Conservation (phyloP, 1,140 invertebrate species). For the Idris sp. region DNA sequence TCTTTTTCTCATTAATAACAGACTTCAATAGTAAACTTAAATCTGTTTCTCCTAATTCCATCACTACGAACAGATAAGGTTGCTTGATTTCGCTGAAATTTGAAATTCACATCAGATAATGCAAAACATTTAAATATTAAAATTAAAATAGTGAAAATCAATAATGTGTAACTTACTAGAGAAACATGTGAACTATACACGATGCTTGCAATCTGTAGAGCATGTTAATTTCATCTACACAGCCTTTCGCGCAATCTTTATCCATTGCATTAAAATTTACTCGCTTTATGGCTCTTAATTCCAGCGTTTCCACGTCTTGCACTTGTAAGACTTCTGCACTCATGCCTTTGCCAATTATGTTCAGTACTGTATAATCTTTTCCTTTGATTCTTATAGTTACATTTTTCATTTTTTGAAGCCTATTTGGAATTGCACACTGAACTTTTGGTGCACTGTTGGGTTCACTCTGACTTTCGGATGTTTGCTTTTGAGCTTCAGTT, state of each 20-base stretch:
- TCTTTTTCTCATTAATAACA: conserved; percentile 78
- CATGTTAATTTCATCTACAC: conserved; percentile 93
- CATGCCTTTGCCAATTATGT: conserved; percentile 80
- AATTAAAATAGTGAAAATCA: conserved; percentile 12
- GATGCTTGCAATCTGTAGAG: conserved; percentile 91
- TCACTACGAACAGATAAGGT: conserved; percentile 84
- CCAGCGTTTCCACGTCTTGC: conserved; percentile 72
- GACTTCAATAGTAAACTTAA: conserved; percentile 87
- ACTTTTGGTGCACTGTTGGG: conserved; percentile 23
- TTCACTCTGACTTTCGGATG: neutral
- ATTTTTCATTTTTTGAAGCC: conserved; percentile 11
- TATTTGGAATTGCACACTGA: conserved; percentile 42
- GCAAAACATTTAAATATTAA: neutral
- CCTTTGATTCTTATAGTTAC: conserved; percentile 65
- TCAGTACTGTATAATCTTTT: conserved; percentile 70
- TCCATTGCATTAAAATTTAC: conserved; percentile 79
- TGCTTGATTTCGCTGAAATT: conserved; percentile 79
- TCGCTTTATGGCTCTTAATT: conserved; percentile 82
- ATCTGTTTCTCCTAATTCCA: conserved; percentile 96
- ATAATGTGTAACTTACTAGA: conserved; percentile 90
- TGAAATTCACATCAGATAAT: neutral
- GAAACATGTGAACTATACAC: conserved; percentile 90
- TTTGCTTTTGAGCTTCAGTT: neutral
- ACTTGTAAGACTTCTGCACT: conserved; percentile 81
- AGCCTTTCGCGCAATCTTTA: conserved; percentile 85